Percentiles rank a stretch among this genome's conserved stretches.
phyloP scores from a whole-genome alignment of 37 sponge, comb jelly and placozoan genomes.

The Beroe forskalii region DNA sequence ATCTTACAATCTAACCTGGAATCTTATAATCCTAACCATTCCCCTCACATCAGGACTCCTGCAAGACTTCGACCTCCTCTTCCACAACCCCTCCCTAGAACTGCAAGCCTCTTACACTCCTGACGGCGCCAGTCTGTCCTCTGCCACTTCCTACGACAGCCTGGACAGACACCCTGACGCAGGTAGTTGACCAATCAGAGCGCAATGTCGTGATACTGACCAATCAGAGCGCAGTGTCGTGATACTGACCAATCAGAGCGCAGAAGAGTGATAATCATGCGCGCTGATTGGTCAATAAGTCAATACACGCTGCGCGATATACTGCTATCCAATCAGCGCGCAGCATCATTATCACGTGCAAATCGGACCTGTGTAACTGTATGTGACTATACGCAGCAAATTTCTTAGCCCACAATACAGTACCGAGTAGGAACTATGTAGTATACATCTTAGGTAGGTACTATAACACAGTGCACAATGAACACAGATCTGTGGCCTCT shows the following conservation, averaged over 20 bases:
- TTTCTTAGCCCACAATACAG: no score
- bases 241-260: background rate
- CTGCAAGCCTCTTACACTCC: constrained; percentile 36
- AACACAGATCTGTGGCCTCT: no score
- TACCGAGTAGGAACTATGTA: no score
- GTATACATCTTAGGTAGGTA: no score
- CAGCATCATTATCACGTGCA: no score
- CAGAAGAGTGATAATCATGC: no score
- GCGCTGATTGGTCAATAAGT: background rate
- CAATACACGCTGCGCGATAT: background rate
- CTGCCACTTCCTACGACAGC: constrained; percentile 57
- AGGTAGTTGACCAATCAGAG: background rate
- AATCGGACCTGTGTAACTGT: no score
- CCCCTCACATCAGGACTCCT: constrained; percentile 4
- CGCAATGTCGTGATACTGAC: background rate
- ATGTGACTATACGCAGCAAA: no score
- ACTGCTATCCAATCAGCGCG: no score
- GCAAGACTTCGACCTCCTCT: constrained; percentile 59
- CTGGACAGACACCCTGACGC: constrained; percentile 33
- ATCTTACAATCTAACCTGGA: no score
- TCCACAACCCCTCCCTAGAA: constrained; percentile 52
- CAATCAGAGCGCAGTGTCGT: no score
- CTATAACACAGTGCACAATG: no score
- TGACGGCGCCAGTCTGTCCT: constrained; percentile 41
- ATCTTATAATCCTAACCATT: background rate